phyloP scores from a whole-genome alignment of 2,797 vertebrate species.

The Philypnodon macrostomus region DNA sequence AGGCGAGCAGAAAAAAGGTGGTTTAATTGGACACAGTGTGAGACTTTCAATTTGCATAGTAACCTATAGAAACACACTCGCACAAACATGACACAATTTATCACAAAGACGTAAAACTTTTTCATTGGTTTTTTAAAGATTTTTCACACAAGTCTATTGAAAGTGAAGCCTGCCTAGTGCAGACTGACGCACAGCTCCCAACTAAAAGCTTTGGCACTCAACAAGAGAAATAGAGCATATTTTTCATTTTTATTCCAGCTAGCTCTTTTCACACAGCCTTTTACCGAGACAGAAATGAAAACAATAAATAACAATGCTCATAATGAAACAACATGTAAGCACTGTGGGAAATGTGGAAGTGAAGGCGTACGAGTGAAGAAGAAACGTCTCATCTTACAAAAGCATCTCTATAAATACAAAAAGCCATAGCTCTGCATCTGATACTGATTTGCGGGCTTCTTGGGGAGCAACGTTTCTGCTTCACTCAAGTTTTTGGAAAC shows the following conservation, averaged over 20 bases:
- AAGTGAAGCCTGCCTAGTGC: background rate
- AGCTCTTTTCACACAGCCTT: constrained; percentile 26
- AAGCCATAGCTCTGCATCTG: background rate
- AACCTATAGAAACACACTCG: constrained; percentile 6
- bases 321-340: constrained; percentile 19
- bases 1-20: constrained; percentile 31
- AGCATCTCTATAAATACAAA: constrained; percentile 7
- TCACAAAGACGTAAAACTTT: constrained; percentile 25
- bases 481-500: constrained; percentile 7
- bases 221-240: constrained; percentile 12
- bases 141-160: background rate
- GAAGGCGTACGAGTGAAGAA: constrained; percentile 2
- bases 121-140: constrained; percentile 3
- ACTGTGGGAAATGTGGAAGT: background rate
- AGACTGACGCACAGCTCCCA: constrained; percentile 39
- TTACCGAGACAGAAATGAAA: constrained; percentile 16
- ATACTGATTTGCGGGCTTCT: constrained; percentile 14
- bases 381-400: constrained; percentile 19
- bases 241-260: constrained; percentile 39
- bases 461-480: background rate
- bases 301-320: constrained; percentile 17
- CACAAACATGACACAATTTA: background rate
- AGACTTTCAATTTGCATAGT: constrained; percentile 43
- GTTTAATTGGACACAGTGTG: constrained; percentile 65
- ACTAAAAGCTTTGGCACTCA: constrained; percentile 31